These are phyloP conservation scores for Lamellibrachia satsuma DNA, from an alignment of 2,888 invertebrate species.

Conservation along the genomic window DNA sequence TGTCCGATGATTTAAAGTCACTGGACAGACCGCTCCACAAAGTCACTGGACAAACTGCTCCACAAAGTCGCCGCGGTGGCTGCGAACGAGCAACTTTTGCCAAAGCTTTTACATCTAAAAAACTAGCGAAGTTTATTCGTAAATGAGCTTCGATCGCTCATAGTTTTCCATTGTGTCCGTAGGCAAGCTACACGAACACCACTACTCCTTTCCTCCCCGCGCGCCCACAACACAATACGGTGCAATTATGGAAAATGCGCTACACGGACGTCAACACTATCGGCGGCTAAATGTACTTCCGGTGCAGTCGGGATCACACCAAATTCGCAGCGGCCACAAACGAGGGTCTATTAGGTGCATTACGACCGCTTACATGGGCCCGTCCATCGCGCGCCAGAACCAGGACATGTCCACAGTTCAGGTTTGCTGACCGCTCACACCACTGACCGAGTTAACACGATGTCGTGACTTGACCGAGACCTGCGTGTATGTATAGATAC, in stretches of 20 bases:
- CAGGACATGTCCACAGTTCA: background rate
- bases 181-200: background rate
- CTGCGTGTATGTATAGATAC: background rate
- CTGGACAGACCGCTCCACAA: no score
- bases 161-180: background rate
- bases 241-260: background rate
- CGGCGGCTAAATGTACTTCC: background rate
- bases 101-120: background rate
- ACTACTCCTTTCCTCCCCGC: background rate
- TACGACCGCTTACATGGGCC: background rate
- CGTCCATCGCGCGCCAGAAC: background rate
- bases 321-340: background rate
- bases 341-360: background rate
- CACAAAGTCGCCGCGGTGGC: no score
- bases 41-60: no score
- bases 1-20: no score
- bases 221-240: background rate
- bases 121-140: background rate
- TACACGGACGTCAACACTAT: background rate
- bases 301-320: background rate
- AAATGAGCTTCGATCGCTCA: background rate
- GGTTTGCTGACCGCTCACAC: background rate
- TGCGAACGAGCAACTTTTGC: background rate
- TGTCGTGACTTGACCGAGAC: background rate
- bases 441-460: background rate